Base-by-base conservation (phyloP, 1,140 invertebrate genomes). In the Drepana arcuata region DNA sequence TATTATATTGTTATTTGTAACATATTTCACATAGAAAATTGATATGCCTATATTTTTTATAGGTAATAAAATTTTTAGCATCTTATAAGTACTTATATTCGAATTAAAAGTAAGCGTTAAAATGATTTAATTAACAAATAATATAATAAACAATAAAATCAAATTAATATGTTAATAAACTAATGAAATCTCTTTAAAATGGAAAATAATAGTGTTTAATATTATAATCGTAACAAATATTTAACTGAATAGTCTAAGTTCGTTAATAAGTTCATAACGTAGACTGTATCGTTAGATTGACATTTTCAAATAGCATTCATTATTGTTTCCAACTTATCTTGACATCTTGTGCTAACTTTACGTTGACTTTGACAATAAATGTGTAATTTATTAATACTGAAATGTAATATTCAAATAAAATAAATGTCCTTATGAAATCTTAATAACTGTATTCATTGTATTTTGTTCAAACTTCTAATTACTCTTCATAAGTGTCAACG, bases 361-460 rank as follows among this genome's bases (percentile, higher is more conserved):
- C 62, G 68, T 79, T 79, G 64, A 79, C 72, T 79, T 77, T 77
- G 74, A 79, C 74, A 79, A 79, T 79, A 79, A 79, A 72, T 77
- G 72, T 79, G 65, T 74, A 67, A 74, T 69, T 68, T 64, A 67
- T 56, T 58, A 59, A 33, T 49, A 63, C 48, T 52, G 48, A 51
- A 62, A 51, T 50, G 43, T 62, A 59, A 59, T 55, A 47, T 63
- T 49, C 29, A 44, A 52, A 41, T 48, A 25, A 64, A 72, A 66
- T 71, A 72, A 77, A 73, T 64, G 49, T 64, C 61, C 51, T 46
- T 43, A 48, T 40, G 40, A 52, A 52, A 42, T 14, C 25, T 13
- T 32, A 23, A 7, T 21, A 21, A 11, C 14, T 41, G 30, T 41
- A 13, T 9, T 29, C 2, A 14, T 23, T 11, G 16, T 18, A 33